Conservation (phyloP, 2,888 invertebrate species). For the Polylopha cassiicola region DNA sequence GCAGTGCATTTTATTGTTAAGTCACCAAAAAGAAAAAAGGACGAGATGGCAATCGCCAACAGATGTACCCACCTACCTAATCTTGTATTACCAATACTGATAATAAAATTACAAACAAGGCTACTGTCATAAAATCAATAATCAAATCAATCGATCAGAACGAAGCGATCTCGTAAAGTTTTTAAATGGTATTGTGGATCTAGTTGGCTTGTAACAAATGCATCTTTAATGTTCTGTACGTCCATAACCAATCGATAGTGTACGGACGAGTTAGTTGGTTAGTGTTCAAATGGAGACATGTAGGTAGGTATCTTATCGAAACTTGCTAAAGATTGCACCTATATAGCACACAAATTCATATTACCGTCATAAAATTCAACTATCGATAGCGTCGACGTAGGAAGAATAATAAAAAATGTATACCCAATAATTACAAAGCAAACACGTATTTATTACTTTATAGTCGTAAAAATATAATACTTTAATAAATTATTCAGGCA, state of each 20-base stretch:
- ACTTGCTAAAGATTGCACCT: constrained; percentile 23
- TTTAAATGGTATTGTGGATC: constrained; percentile 2
- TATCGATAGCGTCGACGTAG: constrained; percentile 23
- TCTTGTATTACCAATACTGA: constrained; percentile 3
- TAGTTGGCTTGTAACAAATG: constrained; percentile 1
- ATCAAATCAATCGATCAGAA: constrained; percentile 4
- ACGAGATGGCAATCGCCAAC: too few relatives aligned
- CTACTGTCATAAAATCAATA: constrained; percentile 1
- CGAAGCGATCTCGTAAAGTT: too few relatives aligned
- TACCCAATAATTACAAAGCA: constrained; percentile 1
- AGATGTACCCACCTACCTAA: too few relatives aligned
- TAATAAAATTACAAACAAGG: constrained; percentile 10
- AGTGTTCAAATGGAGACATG: background rate
- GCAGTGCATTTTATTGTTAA: too few relatives aligned
- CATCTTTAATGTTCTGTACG: constrained; percentile 10
- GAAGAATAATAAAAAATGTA: constrained; percentile 7
- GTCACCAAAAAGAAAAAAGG: too few relatives aligned
- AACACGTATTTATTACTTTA: constrained; percentile 20
- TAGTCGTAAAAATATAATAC: too few relatives aligned
- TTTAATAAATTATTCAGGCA: constrained; percentile 7
- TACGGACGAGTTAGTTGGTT: background rate
- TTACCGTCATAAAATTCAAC: constrained; percentile 26
- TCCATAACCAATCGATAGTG: constrained; percentile 7
- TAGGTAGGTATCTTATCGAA: constrained; percentile 20
- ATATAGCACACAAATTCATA: constrained; percentile 25